Base-by-base conservation (phyloP, 2,113 vertebrate species). In the Larimichthys polyactis region DNA sequence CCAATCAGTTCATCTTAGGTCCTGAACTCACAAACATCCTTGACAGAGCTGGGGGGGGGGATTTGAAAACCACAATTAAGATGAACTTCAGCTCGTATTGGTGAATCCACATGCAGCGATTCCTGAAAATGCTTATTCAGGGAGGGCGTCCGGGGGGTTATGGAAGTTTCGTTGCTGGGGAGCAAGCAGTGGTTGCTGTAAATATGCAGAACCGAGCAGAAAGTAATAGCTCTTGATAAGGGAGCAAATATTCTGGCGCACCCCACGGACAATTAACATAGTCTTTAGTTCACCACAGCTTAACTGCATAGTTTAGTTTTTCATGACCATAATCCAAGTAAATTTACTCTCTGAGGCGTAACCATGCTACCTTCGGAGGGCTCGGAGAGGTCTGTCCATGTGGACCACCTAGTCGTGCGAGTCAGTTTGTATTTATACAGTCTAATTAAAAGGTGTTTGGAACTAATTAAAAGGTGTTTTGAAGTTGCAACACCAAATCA, bases 141-240 rank as follows among this genome's bases (percentile, higher is more conserved):
- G 4, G 4, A 49, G 12, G 19, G 36, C 10, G 2, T 24, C 12
- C 1, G 2, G 55, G n/a, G 55, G n/a, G 22, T 1, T 48, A 5
- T 48, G 8, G 54, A 59, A 11, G 60, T 71, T 49, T 29, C 32
- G 59, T 79, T 48, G 44, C 67, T 66, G 20, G 70, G 17, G 36
- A 19, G 48, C 15, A 57, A 43, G 27, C 59, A 24, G 10, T 7
- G 15, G 6, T 58, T 16, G 6, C 62, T 11, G 27, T 49, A 81
- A 78, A 68, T 64, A 72, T 73, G 63, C 49, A 81, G n/a, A 16
- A 17, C 1, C 11, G 7, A 74, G 48, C 6, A 75, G 57, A 64
- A 22, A 55, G 3, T 63, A 24, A 68, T 40, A 73, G 62, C 17
- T 55, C 24, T 27, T 78, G 16, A 55, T 22, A 62, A 3, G 10